A percentile compares a stretch with the other conserved stretches of the same genome.
Conservation (phyloP, 2,888 invertebrate genomes). For the Morpho deidamia region DNA sequence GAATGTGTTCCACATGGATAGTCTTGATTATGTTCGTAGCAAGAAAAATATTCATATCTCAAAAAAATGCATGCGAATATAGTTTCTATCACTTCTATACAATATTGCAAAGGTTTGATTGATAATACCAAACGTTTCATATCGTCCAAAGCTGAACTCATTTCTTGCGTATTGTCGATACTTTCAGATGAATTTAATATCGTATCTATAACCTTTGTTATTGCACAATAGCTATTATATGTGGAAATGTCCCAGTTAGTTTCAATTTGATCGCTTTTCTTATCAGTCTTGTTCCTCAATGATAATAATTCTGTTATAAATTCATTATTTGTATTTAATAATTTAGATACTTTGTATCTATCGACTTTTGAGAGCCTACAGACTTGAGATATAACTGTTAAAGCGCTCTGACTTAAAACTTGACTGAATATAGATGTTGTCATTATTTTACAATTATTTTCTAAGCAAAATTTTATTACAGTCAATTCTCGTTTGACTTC, state of each 20-base stretch:
- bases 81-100: conserved; percentile 83
- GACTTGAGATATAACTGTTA: conserved; percentile 72
- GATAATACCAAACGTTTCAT: conserved; percentile 66
- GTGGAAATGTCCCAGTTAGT: conserved; percentile 67
- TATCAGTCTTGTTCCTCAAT: conserved; percentile 41
- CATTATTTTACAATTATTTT: conserved; percentile 71
- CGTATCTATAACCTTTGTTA: conserved; percentile 69
- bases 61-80: conserved; percentile 85
- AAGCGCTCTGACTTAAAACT: conserved; percentile 63
- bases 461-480: conserved; percentile 69
- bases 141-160: conserved; percentile 62
- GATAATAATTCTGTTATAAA: conserved; percentile 53
- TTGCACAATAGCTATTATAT: conserved; percentile 72
- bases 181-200: conserved; percentile 59
- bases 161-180: conserved; percentile 47
- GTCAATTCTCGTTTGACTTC: conserved; percentile 71
- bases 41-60: conserved; percentile 79
- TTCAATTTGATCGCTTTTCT: conserved; percentile 35
- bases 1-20: conserved; percentile 63
- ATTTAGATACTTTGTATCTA: conserved; percentile 69
- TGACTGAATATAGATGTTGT: conserved; percentile 70
- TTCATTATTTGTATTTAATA: conserved; percentile 65
- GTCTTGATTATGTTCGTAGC: conserved; percentile 69
- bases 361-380: conserved; percentile 69
- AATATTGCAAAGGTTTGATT: conserved; percentile 63